These are phyloP conservation scores for Caenorhabditis zanzibari DNA, from an alignment of 2,888 invertebrate genomes.

Conservation along the genomic window DNA sequence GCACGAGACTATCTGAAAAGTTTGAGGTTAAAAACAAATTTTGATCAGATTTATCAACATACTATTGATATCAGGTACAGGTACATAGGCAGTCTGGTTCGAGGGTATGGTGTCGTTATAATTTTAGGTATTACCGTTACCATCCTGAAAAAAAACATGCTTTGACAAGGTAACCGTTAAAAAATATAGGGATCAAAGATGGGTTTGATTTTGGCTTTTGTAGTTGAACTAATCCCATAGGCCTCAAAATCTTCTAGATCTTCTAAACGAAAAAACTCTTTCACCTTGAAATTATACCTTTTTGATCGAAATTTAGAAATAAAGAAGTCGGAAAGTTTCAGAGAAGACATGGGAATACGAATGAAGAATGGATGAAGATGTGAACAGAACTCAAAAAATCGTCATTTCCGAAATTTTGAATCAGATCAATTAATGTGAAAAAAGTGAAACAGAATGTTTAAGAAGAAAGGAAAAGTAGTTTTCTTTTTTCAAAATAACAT, in stretches of 20 bases:
- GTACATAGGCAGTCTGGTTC: conserved; percentile 62
- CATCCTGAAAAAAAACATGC: conserved; percentile 36
- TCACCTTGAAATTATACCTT: too few relatives aligned
- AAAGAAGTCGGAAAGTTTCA: neutral
- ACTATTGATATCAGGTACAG: conserved; percentile 73
- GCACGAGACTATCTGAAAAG: conserved; percentile 71
- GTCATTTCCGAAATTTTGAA: neutral
- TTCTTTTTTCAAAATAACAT: too few relatives aligned
- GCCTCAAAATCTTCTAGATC: too few relatives aligned
- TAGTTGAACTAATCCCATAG: neutral
- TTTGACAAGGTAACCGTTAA: too few relatives aligned
- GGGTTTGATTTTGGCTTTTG: neutral
- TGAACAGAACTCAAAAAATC: neutral
- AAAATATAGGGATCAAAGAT: too few relatives aligned
- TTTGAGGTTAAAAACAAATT: neutral
- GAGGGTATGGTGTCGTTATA: conserved; percentile 53
- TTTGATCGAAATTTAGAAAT: neutral
- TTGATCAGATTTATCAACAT: conserved; percentile 26
- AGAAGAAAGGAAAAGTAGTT: too few relatives aligned
- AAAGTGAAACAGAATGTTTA: neutral
- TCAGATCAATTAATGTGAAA: neutral
- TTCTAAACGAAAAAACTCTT: too few relatives aligned
- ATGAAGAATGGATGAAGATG: neutral
- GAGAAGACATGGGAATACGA: neutral
- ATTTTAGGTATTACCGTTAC: conserved; percentile 65